Conservation (phyloP, 1,140 invertebrate genomes). For the Papilio polyxenes region DNA sequence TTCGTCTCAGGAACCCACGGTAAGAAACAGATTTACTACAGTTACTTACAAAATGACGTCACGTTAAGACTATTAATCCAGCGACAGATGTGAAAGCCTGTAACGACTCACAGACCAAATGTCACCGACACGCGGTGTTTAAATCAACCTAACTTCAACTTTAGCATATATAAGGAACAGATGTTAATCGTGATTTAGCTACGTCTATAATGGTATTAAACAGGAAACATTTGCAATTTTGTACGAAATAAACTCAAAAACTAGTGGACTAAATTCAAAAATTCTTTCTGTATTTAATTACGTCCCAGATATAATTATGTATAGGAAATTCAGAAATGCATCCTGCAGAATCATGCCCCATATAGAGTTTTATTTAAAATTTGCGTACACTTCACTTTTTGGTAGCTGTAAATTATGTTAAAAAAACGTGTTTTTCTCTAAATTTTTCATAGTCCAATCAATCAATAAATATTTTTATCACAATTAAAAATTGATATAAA, state of each 20-base stretch:
- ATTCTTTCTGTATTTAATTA: too few relatives aligned
- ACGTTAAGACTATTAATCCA: slow-evolving; percentile 12
- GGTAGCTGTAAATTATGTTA: too few relatives aligned
- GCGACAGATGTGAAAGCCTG: neutral
- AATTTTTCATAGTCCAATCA: neutral
- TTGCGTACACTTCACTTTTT: too few relatives aligned
- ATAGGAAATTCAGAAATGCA: too few relatives aligned
- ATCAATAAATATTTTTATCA: neutral
- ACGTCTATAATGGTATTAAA: neutral
- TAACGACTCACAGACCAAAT: neutral
- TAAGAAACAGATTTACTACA: neutral
- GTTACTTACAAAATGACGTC: neutral
- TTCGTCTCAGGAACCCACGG: too few relatives aligned
- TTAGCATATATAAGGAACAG: neutral
- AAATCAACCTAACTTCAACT: neutral
- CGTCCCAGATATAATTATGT: too few relatives aligned
- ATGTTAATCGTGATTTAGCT: neutral
- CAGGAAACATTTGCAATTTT: too few relatives aligned
- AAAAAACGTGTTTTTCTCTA: too few relatives aligned
- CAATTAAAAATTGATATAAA: neutral
- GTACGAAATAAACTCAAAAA: too few relatives aligned
- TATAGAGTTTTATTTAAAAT: too few relatives aligned
- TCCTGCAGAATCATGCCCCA: too few relatives aligned
- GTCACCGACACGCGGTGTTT: neutral
- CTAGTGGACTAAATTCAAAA: too few relatives aligned